A percentile compares a stretch with the other conserved stretches of the same genome.
These are phyloP conservation scores for Belgica antarctica DNA, from an alignment of 2,888 invertebrate genomes.

Conservation along the genomic window DNA sequence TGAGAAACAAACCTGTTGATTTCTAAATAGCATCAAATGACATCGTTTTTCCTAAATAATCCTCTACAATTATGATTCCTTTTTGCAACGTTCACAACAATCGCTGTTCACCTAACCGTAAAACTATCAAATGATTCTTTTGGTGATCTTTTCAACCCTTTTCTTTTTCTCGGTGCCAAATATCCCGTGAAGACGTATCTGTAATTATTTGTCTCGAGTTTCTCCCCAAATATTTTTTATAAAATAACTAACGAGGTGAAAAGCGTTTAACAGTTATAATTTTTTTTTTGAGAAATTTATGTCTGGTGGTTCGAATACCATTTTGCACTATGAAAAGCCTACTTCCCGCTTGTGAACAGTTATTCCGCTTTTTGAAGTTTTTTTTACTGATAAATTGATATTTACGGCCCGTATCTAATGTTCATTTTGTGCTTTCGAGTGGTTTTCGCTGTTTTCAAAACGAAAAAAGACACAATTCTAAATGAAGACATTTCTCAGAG, in stretches of 20 bases:
- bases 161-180: not conserved
- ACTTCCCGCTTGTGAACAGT: slow-evolving; percentile 42
- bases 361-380: slow-evolving; percentile 21
- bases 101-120: slow-evolving; percentile 41
- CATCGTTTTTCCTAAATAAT: not conserved
- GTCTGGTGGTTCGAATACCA: slow-evolving; percentile 4
- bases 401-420: slow-evolving; percentile 44
- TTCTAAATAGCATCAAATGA: slow-evolving; percentile 20
- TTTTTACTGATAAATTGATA: slow-evolving; percentile 32
- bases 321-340: slow-evolving; percentile 1
- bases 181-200: not conserved
- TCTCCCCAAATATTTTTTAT: not conserved
- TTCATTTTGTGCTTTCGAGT: slow-evolving; percentile 27
- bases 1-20: slow-evolving; percentile 19
- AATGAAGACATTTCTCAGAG: slow-evolving; percentile 7
- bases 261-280: slow-evolving; percentile 41
- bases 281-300: slow-evolving; percentile 9
- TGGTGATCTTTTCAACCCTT: slow-evolving; percentile 19
- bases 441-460: slow-evolving; percentile 37
- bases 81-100: slow-evolving; percentile 9
- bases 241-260: slow-evolving; percentile 41
- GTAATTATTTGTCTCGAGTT: slow-evolving; percentile 37
- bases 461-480: not conserved
- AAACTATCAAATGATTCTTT: slow-evolving; percentile 12
- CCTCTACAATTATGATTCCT: not conserved